Evolutionary conservation across 1,140 invertebrate species (phyloP), one percentile per base, ranked within the genome.

Genomic region (Drosophila bipectinata): DNA sequence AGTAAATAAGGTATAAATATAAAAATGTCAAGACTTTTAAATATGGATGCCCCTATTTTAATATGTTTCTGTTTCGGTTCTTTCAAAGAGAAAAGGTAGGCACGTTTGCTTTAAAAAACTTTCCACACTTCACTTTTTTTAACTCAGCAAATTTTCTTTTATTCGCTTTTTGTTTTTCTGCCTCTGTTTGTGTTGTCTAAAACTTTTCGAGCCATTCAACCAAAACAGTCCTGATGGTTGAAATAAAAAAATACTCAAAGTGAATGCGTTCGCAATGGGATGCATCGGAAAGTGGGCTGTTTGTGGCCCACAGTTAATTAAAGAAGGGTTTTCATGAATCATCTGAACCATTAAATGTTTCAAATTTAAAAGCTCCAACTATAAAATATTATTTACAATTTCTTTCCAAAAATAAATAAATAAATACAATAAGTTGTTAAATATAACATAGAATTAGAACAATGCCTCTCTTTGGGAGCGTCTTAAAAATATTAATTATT

Each of bases 121-220:
- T 45, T 47, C 58, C 37, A 69, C 21, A 26, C 47, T 53, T 24
- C 45, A 66, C 47, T 28, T 54, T 68, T 32, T 53, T 15, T 26
- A 18, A 30, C 57, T 51, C 24, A 48, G 10, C 10, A 14, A 34
- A 44, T 30, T 53, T 53, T 39, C 9, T 18, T 30, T 14, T 39
- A 44, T 49, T 58, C 45, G 44, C 57, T 79, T 52, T 44, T 61
- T 63, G 66, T 79, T 56, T 67, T 67, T 60, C 41, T 28, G 68
- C 47, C 60, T 71, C 44, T 58, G 76, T 78, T 78, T 79, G 56
- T 72, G 60, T 72, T 79, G 76, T 54, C 76, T 74, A 61, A 59
- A 80, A 80, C 80, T 83, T 83, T 73, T 80, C 59, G 85, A 67
- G 80, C 81, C 81, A 83, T 85, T 83, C 72, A 73, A 77, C 66